phyloP scores from a whole-genome alignment of 2,888 invertebrate species.

The Sarcophaga carnaria region DNA sequence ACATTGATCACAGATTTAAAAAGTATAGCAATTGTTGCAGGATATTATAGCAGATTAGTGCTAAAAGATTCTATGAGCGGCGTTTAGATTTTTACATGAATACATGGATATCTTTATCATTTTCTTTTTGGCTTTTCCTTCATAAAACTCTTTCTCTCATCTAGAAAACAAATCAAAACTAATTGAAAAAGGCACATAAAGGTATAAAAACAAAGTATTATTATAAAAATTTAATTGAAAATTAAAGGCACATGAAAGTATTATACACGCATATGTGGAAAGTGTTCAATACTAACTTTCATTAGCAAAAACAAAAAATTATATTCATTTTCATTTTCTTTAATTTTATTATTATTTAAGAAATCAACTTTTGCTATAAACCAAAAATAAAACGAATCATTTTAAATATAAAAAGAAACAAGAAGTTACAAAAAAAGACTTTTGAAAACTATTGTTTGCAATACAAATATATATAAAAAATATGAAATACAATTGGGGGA shows the following conservation, averaged over 20 bases:
- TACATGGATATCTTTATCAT: not conserved
- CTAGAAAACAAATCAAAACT: not conserved
- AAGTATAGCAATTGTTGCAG: too few species aligned
- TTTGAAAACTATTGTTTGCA: not conserved
- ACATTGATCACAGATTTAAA: too few species aligned
- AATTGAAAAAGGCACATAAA: constrained; percentile 42
- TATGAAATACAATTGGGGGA: not conserved
- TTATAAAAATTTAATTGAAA: not conserved
- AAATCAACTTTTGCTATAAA: constrained; percentile 15
- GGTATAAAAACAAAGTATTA: not conserved
- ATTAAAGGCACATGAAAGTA: not conserved
- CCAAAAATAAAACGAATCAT: constrained; percentile 16
- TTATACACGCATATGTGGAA: constrained; percentile 25
- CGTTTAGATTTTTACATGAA: not conserved
- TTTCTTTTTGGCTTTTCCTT: not conserved
- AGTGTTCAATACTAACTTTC: constrained; percentile 25
- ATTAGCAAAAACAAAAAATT: constrained; percentile 1
- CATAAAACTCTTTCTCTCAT: not conserved
- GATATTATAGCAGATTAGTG: too few species aligned
- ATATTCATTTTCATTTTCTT: constrained; percentile 30
- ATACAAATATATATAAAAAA: constrained; percentile 11
- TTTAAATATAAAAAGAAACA: constrained; percentile 1
- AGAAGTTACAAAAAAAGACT: not conserved
- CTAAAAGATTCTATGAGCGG: too few species aligned
- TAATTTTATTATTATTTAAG: not conserved